These are phyloP conservation scores for Xestia rhomboidea DNA, from an alignment of 2,888 invertebrate genomes.

Conservation along the genomic window DNA sequence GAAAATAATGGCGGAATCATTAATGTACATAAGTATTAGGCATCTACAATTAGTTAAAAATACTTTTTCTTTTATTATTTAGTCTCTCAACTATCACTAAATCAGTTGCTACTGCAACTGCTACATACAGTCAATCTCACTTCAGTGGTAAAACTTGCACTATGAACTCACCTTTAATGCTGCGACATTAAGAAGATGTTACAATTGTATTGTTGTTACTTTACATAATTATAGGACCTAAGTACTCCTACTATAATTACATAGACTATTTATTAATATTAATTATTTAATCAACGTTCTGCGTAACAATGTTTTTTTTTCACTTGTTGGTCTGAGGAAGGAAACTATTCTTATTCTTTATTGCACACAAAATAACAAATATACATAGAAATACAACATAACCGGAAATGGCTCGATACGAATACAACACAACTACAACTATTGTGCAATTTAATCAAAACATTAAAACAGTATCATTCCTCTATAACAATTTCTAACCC, in stretches of 20 bases:
- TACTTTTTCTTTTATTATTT: not conserved
- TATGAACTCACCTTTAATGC: not conserved
- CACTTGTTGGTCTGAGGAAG: not conserved
- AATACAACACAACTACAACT: not conserved
- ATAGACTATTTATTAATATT: not conserved
- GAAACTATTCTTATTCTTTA: not conserved
- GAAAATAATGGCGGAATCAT: slow-evolving; percentile 38
- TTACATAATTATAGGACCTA: no score
- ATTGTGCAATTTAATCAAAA: not conserved
- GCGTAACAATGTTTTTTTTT: not conserved
- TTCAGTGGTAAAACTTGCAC: not conserved
- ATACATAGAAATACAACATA: no score
- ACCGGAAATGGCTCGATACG: no score
- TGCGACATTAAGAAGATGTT: not conserved
- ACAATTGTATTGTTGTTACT: not conserved
- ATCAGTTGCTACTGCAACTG: not conserved
- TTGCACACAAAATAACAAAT: no score
- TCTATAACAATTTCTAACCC: slow-evolving; percentile 10
- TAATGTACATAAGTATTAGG: not conserved
- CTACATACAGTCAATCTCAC: not conserved
- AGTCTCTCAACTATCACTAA: not conserved
- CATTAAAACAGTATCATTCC: not conserved
- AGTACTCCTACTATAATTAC: not conserved
- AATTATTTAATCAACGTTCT: not conserved
- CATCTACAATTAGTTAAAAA: not conserved